These are phyloP conservation scores for Casuarius casuarius DNA, from an alignment of 2,113 vertebrate species.

Conservation along the genomic window DNA sequence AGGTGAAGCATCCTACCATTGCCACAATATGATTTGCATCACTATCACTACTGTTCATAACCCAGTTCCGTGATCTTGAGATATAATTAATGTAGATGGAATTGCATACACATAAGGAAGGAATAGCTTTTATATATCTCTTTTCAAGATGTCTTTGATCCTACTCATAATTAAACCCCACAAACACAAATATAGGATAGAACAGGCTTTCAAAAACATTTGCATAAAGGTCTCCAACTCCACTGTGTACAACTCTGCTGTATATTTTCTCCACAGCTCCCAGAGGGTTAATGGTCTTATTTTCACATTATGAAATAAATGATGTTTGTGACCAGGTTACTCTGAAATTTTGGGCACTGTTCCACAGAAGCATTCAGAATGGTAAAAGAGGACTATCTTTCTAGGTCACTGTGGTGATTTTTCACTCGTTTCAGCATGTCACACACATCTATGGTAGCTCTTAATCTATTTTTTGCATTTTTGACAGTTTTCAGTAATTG, in stretches of 20 bases:
- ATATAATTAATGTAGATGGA: conserved; percentile 59
- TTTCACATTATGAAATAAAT: conserved; percentile 10
- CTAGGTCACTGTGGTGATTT: conserved; percentile 2
- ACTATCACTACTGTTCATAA: conserved; percentile 17
- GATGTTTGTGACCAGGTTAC: not conserved
- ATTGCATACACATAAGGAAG: conserved; percentile 50
- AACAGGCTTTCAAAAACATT: not conserved
- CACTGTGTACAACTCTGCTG: not conserved
- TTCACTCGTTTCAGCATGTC: not conserved
- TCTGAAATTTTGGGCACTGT: not conserved
- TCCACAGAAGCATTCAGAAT: conserved; percentile 20
- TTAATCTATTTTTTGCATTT: conserved; percentile 46
- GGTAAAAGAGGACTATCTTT: not conserved
- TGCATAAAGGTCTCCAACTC: conserved; percentile 23
- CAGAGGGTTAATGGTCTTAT: not conserved
- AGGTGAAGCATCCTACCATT: not conserved
- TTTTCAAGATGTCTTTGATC: conserved; percentile 67
- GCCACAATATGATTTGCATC: conserved; percentile 22
- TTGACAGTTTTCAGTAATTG: not conserved
- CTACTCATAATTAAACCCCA: conserved; percentile 47
- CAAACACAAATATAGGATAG: not conserved
- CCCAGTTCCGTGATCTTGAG: conserved; percentile 58
- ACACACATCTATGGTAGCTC: not conserved
- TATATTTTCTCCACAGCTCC: not conserved
- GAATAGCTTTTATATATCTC: not conserved